phyloP scores from a whole-genome alignment of 2,888 invertebrate genomes.

The Morpho deidamia region DNA sequence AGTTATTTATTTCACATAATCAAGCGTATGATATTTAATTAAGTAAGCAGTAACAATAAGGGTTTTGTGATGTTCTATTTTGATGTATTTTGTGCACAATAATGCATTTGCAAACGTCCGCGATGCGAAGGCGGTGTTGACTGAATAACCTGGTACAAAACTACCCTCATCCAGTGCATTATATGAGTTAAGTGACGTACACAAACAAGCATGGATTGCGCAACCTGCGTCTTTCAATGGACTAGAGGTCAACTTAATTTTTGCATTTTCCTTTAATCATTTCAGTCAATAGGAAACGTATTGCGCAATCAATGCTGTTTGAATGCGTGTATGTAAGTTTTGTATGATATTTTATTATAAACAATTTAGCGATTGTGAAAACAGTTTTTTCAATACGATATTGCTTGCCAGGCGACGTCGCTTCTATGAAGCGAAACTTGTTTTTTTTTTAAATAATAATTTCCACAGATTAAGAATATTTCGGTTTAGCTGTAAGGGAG shows the following conservation, averaged over 20 bases:
- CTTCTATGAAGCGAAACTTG: conserved; percentile 66
- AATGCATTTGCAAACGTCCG: conserved; percentile 56
- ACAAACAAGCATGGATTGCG: conserved; percentile 20
- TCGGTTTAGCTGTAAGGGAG: conserved; percentile 34
- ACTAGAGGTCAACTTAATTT: background rate
- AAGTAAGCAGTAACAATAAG: conserved; percentile 14
- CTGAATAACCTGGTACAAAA: conserved; percentile 66
- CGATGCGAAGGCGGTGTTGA: conserved; percentile 40
- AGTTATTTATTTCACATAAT: conserved; percentile 61
- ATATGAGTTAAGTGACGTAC: conserved; percentile 51
- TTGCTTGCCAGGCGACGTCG: conserved; percentile 55
- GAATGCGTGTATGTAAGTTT: conserved; percentile 51
- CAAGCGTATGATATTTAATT: conserved; percentile 28
- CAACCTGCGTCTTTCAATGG: background rate
- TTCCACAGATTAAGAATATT: conserved; percentile 28
- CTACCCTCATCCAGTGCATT: conserved; percentile 69
- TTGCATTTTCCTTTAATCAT: background rate
- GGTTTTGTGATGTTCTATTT: conserved; percentile 43
- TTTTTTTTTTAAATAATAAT: conserved; percentile 27
- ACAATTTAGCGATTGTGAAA: conserved; percentile 52
- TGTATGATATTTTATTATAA: conserved; percentile 61
- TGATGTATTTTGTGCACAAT: conserved; percentile 53
- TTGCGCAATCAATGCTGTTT: conserved; percentile 8
- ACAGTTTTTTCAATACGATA: conserved; percentile 39
- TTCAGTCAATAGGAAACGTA: background rate